Conservation (phyloP, 37 sponge, comb jelly and placozoan genomes). For the Spongilla lacustris region DNA sequence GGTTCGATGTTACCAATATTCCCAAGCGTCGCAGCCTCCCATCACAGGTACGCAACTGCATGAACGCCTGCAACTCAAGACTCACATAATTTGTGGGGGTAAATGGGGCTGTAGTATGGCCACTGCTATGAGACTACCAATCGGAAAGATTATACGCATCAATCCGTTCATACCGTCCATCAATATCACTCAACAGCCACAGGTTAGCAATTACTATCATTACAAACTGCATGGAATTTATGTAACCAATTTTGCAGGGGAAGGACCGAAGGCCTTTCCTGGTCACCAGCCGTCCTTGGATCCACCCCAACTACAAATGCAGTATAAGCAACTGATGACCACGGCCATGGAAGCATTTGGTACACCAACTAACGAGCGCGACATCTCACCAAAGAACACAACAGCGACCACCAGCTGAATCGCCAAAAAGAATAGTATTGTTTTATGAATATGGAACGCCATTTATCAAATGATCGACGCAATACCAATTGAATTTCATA, state of each 20-base stretch:
- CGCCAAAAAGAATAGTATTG: too few species aligned
- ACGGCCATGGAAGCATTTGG: slow-evolving; percentile 68
- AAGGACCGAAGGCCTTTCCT: slow-evolving; percentile 65
- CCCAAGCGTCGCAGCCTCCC: slow-evolving; percentile 60
- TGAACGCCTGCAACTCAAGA: background rate
- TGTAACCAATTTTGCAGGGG: slow-evolving; percentile 8
- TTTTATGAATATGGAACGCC: too few species aligned
- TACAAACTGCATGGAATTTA: background rate
- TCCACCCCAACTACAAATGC: slow-evolving; percentile 58
- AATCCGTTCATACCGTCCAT: background rate
- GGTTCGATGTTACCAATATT: slow-evolving; percentile 70
- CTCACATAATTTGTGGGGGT: background rate
- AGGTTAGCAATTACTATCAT: background rate
- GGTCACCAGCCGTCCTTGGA: slow-evolving; percentile 86
- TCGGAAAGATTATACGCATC: slow-evolving; percentile 37
- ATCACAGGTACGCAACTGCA: slow-evolving; percentile 63
- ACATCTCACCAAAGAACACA: background rate
- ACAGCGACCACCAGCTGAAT: background rate
- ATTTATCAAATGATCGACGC: too few species aligned
- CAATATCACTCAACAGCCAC: background rate
- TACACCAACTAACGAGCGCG: background rate
- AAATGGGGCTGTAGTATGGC: slow-evolving; percentile 36
- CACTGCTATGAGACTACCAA: slow-evolving; percentile 87
- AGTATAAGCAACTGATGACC: slow-evolving; percentile 70
- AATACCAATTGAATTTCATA: background rate